phyloP scores from a whole-genome alignment of 2,113 vertebrate genomes.

The Circaetus gallicus region DNA sequence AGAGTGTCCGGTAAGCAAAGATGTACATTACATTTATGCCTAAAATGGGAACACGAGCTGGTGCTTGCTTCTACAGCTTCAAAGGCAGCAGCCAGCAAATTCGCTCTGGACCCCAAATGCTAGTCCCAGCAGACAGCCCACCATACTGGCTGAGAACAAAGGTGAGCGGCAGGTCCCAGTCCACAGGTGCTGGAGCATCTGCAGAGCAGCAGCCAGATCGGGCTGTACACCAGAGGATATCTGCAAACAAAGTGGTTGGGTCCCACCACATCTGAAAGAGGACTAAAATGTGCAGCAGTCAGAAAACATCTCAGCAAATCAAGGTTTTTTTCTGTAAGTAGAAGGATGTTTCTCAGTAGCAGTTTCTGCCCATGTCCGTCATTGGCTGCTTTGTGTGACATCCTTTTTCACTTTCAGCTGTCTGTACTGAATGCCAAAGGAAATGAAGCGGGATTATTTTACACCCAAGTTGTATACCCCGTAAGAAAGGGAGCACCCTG shows the following conservation, averaged over 20 bases:
- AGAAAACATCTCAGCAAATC: background rate
- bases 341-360: background rate
- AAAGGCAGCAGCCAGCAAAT: constrained; percentile 41
- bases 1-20: constrained; percentile 40
- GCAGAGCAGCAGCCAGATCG: background rate
- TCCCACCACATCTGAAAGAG: background rate
- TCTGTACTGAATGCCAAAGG: constrained; percentile 17
- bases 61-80: background rate
- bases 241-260: background rate
- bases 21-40: background rate
- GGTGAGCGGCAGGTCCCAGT: background rate
- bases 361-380: background rate
- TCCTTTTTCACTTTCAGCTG: constrained; percentile 43
- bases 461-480: constrained; percentile 51
- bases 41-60: constrained; percentile 28
- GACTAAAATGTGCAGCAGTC: background rate
- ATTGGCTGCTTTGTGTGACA: constrained; percentile 30
- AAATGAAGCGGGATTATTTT: constrained; percentile 58
- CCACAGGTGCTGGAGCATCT: background rate
- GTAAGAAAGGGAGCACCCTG: constrained; percentile 49
- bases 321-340: background rate
- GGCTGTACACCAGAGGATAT: background rate
- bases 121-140: background rate
- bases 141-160: background rate
- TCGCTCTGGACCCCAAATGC: constrained; percentile 18